Evolutionary conservation across 2,888 invertebrate species (phyloP).

Genomic region (Scrobipalpa costella): DNA sequence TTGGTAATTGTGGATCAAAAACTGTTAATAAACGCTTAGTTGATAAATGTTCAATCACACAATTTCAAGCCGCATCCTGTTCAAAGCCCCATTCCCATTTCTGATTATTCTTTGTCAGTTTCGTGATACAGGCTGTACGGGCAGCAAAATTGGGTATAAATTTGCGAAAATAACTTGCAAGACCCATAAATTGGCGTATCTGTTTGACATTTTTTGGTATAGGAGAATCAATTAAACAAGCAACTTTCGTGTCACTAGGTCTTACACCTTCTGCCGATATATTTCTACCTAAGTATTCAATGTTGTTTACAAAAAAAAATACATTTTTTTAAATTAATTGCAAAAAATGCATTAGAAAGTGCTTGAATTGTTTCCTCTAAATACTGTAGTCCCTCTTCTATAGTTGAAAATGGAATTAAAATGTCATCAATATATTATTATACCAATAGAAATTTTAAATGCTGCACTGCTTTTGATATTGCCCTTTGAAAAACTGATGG

Average conservation of each 20-base stretch:
- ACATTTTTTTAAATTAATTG: neutral
- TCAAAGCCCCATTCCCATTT: slow-evolving; percentile 32
- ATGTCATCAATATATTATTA: slow-evolving; percentile 26
- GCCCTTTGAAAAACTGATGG: neutral
- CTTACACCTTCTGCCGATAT: neutral
- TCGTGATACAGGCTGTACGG: neutral
- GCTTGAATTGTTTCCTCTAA: neutral
- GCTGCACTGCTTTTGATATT: neutral
- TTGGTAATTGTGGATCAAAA: slow-evolving; percentile 31
- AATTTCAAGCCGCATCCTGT: slow-evolving; percentile 31
- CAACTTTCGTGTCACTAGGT: neutral
- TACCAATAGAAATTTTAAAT: neutral
- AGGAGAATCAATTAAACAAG: neutral
- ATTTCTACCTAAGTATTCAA: neutral
- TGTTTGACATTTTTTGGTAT: neutral
- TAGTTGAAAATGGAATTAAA: slow-evolving; percentile 24
- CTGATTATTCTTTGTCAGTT: slow-evolving; percentile 28
- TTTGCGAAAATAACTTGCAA: neutral
- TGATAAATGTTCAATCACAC: slow-evolving; percentile 26
- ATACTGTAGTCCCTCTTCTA: neutral
- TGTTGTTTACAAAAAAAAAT: neutral
- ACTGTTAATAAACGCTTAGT: slow-evolving; percentile 33
- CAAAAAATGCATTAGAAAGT: neutral
- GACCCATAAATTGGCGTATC: slow-evolving; percentile 4
- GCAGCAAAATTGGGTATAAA: neutral